Conservation (phyloP, 2,113 vertebrate species). For the Sitta europaea region DNA sequence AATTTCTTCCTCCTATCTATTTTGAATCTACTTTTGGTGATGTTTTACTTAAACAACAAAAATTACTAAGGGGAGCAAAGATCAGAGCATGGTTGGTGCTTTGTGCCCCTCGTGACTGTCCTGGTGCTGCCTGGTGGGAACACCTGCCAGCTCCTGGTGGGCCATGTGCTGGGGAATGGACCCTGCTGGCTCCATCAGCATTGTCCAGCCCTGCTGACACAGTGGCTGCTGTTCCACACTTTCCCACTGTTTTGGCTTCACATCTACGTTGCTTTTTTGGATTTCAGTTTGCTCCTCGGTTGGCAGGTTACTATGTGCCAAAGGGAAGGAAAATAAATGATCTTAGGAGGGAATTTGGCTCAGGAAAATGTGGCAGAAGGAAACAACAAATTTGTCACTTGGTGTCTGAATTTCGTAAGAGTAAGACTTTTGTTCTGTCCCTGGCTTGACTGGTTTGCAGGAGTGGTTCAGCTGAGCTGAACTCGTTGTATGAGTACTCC, state of each 20-base stretch:
- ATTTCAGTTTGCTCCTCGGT: neutral
- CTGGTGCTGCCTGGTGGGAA: neutral
- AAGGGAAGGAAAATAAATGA: neutral
- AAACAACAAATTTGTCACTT: neutral
- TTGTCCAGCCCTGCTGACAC: neutral
- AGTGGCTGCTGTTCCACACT: neutral
- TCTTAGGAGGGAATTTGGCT: neutral
- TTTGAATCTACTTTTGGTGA: neutral
- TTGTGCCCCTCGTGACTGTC: neutral
- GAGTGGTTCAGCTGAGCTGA: neutral
- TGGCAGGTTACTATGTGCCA: neutral
- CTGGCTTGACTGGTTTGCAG: neutral
- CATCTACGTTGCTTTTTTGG: neutral
- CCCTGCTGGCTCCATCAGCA: fast-evolving
- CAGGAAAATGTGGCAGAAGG: neutral
- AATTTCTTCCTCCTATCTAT: neutral
- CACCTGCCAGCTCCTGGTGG: neutral
- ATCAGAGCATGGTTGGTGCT: neutral
- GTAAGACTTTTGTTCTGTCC: neutral
- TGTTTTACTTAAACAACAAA: neutral
- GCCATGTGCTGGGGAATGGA: neutral
- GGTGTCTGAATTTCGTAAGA: neutral
- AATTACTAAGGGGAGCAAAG: neutral
- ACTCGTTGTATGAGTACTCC: neutral
- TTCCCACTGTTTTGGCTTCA: neutral